Conservation (phyloP, 1,140 invertebrate genomes). For the Bombus pascuorum region DNA sequence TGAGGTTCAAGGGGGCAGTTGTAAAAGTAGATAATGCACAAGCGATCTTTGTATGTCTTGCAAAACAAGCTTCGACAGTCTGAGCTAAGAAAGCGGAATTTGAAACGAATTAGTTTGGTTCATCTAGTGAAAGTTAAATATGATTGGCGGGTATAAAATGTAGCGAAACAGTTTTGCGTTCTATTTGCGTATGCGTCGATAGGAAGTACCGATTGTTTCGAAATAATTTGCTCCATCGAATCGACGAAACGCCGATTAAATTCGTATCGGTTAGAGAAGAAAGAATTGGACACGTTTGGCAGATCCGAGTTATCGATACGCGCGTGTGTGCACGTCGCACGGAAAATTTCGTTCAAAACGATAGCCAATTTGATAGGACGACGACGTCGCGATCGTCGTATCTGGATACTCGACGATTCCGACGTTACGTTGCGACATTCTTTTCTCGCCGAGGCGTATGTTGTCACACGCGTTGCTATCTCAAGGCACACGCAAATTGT, state of each 20-base stretch:
- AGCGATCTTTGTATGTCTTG: constrained; percentile 47
- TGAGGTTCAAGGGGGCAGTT: not conserved
- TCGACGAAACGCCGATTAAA: not conserved
- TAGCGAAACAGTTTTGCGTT: constrained; percentile 1
- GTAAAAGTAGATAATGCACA: constrained; percentile 33
- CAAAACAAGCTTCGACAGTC: constrained; percentile 50
- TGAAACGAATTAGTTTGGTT: constrained; percentile 28
- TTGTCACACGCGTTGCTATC: not conserved
- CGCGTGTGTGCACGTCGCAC: not conserved
- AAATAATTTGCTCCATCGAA: not conserved
- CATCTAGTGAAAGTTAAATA: constrained; percentile 9
- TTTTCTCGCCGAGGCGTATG: not conserved
- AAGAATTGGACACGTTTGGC: not conserved
- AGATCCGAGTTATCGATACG: not conserved
- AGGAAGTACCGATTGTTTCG: not conserved
- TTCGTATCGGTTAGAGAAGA: not conserved
- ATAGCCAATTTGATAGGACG: not conserved
- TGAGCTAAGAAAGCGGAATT: constrained; percentile 52
- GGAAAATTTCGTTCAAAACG: not conserved
- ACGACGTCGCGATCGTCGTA: not conserved
- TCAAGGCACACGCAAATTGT: not conserved
- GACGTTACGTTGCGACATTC: too few species aligned
- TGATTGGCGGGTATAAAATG: not conserved
- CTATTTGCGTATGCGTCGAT: constrained; percentile 46
- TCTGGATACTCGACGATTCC: not conserved